Base-by-base conservation (phyloP, 92 coral and sea anemone species). In the Zoanthus gigantus region DNA sequence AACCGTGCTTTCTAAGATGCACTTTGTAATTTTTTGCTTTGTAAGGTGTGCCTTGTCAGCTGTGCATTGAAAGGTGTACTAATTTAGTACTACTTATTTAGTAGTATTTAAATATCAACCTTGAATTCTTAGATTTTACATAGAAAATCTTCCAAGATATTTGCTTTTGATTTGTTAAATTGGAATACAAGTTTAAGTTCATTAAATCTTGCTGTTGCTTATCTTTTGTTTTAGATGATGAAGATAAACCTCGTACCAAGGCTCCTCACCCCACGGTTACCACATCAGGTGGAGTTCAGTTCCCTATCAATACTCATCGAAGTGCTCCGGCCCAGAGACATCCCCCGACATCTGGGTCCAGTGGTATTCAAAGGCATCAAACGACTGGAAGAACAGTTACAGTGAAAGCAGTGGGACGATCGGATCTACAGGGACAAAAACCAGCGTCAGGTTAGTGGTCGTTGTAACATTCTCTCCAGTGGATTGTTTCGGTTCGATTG, bases 391-490 rank as follows among this genome's bases (percentile, higher is more conserved):
- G 93, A 72, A 94, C 71, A 15, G 90, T 96, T 1, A 94, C 96
- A 6, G 96, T 96, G 6, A 96, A 93, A 83, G 98, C 98, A 44
- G 91, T 94, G 61, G 97, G 98, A 14, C 57, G 96, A 47, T 88
- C 96, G 46, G 98, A 96, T 86, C 91, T 93, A 13, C 93, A 94
- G 80, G 95, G 92, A 9, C 92, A 91, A 13, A 96, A 93, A 87
- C 90, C 92, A 6, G 90, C 83, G 29, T 92, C 98, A 88, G 98
- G 98, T 95, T 9, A 66, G 88, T 88, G 23, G 47, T n/a, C 34
- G 28, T 17, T 52, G 34, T 17, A 10, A 52, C 7, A 9, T 5
- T 7, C 52, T 18, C 18, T 5, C 37, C 18, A 10, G 9, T 0
- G 30, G 5, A 58, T 4, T 16, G n/a, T 12, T n/a, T 58, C 5